Conservation (phyloP, 1,140 invertebrate genomes). For the Listronotus bonariensis region DNA sequence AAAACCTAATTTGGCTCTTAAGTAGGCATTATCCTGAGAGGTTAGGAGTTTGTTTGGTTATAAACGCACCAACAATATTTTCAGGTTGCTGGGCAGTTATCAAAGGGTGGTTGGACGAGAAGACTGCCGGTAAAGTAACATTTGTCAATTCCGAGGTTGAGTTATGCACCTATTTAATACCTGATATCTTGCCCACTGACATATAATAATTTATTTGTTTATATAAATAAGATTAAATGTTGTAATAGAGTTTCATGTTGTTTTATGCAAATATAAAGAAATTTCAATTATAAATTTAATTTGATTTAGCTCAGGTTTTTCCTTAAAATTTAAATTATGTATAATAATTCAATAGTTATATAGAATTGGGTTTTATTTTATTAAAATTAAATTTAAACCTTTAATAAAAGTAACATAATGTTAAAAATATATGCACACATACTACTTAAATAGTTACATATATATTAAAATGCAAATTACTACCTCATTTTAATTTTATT, state of each 20-base stretch:
- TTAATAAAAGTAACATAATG: no score
- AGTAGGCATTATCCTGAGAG: constrained; percentile 76
- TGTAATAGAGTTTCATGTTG: not conserved
- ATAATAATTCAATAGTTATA: no score
- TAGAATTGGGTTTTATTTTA: no score
- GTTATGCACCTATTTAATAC: constrained; percentile 73
- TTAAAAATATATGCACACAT: no score
- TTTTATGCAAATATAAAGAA: no score
- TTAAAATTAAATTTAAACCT: no score
- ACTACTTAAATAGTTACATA: no score
- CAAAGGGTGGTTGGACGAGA: constrained; percentile 74
- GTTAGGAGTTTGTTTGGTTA: constrained; percentile 72
- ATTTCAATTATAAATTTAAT: no score
- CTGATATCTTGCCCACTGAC: constrained; percentile 73
- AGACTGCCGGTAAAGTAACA: constrained; percentile 73
- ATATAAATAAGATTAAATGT: constrained; percentile 6
- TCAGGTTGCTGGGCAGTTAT: constrained; percentile 75
- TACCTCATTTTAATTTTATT: no score
- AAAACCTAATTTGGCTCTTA: constrained; percentile 76
- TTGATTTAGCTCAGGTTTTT: no score
- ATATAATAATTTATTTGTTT: constrained; percentile 58
- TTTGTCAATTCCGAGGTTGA: constrained; percentile 72
- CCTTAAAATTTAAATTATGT: no score
- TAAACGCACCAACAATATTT: constrained; percentile 72
- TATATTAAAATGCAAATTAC: no score